phyloP scores from a whole-genome alignment of 2,888 invertebrate genomes.

The Microplitis deprimator region DNA sequence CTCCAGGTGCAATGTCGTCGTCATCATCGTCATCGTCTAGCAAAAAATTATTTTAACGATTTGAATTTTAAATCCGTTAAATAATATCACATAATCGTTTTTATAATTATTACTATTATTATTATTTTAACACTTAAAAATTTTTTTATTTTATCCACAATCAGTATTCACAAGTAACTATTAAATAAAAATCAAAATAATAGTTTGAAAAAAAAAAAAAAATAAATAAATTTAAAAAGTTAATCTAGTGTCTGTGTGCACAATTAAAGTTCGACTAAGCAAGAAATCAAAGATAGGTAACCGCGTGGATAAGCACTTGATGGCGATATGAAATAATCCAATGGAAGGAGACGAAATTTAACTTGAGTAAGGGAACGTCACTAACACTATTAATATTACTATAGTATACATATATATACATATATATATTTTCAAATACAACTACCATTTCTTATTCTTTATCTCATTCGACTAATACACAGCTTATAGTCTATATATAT shows the following conservation, averaged over 20 bases:
- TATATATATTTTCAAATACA: constrained; percentile 21
- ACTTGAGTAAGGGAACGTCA: constrained; percentile 14
- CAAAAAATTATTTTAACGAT: neutral
- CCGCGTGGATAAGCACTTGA: constrained; percentile 37
- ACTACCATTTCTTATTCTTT: neutral
- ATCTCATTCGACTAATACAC: neutral
- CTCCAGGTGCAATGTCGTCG: constrained; percentile 39
- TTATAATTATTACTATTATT: constrained; percentile 5
- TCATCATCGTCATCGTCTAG: constrained; percentile 21
- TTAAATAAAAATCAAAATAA: neutral
- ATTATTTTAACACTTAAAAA: neutral
- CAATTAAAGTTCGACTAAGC: constrained; percentile 38
- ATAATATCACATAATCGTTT: constrained; percentile 6
- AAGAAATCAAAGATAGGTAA: constrained; percentile 44
- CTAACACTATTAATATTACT: neutral
- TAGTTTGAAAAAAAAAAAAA: neutral
- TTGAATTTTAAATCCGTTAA: neutral
- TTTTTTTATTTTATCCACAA: neutral
- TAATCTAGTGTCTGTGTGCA: constrained; percentile 19
- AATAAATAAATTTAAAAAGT: neutral
- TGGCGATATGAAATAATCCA: constrained; percentile 24
- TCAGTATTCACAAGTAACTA: neutral
- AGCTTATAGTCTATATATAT: neutral
- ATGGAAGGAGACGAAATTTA: constrained; percentile 34
- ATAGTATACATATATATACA: neutral